A percentile compares a stretch with the other conserved stretches of the same genome.
These are phyloP conservation scores for Picus viridis DNA, from an alignment of 2,797 vertebrate genomes.

Conservation along the genomic window DNA sequence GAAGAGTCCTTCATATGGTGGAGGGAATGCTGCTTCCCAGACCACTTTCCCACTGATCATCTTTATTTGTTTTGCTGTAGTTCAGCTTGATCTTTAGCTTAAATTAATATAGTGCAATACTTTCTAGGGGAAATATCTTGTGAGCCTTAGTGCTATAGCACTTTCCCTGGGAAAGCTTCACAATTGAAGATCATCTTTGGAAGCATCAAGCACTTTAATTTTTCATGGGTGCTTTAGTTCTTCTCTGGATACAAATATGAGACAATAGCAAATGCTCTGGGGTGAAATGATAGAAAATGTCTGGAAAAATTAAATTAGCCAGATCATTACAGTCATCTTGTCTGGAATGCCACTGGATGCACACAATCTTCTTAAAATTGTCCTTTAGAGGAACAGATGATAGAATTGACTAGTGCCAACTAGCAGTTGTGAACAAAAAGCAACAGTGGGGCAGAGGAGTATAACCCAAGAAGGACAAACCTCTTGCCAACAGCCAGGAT, in stretches of 20 bases:
- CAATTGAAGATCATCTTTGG: not conserved
- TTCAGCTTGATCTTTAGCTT: constrained; percentile 9
- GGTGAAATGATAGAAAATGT: not conserved
- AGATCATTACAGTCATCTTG: not conserved
- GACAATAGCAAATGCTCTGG: not conserved
- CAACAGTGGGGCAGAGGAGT: not conserved
- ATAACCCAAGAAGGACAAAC: not conserved
- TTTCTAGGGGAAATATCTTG: not conserved
- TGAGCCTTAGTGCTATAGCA: not conserved
- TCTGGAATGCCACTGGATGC: not conserved
- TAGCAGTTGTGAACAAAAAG: not conserved
- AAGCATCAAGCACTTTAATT: not conserved
- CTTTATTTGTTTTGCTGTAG: not conserved
- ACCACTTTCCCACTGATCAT: not conserved
- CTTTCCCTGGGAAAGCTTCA: not conserved
- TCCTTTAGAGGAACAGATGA: not conserved
- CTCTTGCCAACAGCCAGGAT: not conserved
- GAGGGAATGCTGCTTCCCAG: not conserved
- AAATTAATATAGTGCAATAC: not conserved
- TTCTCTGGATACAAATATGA: not conserved
- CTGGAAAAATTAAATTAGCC: constrained; percentile 4
- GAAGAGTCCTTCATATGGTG: not conserved
- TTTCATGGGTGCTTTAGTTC: not conserved
- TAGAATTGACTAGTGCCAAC: not conserved
- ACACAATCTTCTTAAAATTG: not conserved